These are phyloP conservation scores for Macrophya annulata DNA, from an alignment of 2,888 invertebrate genomes.

Conservation along the genomic window DNA sequence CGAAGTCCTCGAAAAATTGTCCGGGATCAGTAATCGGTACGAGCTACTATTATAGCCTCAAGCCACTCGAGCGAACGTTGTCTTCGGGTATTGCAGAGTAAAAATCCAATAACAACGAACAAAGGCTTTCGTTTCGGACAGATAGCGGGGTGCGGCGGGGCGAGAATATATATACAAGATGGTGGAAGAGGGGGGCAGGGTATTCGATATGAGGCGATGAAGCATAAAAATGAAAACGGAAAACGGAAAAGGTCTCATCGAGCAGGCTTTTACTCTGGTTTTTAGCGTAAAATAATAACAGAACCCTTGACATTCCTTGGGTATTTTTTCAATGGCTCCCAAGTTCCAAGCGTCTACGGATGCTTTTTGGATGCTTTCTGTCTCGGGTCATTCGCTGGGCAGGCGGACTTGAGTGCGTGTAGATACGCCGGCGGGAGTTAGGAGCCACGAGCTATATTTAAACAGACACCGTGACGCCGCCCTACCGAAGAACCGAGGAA, in stretches of 20 bases:
- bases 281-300: slow-evolving; percentile 6
- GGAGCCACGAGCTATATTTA: slow-evolving; percentile 73
- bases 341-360: slow-evolving; percentile 47
- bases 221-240: slow-evolving; percentile 4
- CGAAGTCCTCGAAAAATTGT: background rate
- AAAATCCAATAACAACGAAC: slow-evolving; percentile 19
- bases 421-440: slow-evolving; percentile 57
- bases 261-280: background rate
- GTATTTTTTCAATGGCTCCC: slow-evolving; percentile 54
- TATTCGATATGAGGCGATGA: slow-evolving; percentile 10
- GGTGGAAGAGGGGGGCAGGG: background rate
- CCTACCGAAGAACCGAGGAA: slow-evolving; percentile 52
- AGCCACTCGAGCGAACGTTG: background rate
- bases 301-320: slow-evolving; percentile 50
- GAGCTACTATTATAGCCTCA: background rate
- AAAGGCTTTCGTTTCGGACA: background rate
- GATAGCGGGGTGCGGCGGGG: background rate
- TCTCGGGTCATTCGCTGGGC: slow-evolving; percentile 56
- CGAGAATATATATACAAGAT: background rate
- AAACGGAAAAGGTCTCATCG: slow-evolving; percentile 4
- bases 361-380: slow-evolving; percentile 54
- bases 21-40: background rate
- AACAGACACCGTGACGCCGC: slow-evolving; percentile 70
- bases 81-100: slow-evolving; percentile 5
- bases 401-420: slow-evolving; percentile 51